phyloP scores from a whole-genome alignment of 2,797 vertebrate genomes.

The Centropyge bicolor region DNA sequence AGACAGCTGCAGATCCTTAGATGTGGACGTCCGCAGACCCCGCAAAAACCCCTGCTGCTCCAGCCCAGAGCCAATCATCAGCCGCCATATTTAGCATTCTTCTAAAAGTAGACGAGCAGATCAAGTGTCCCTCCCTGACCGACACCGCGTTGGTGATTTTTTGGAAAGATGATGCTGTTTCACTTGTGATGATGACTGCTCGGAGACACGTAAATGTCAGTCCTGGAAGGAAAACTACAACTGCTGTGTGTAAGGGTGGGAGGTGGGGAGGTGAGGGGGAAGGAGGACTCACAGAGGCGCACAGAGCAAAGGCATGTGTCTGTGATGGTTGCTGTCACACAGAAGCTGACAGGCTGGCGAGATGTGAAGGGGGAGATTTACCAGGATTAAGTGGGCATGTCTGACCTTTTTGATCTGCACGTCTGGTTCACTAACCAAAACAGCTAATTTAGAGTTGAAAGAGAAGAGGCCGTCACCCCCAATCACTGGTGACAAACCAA shows the following conservation, averaged over 20 bases:
- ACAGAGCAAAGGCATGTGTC: conserved; percentile 72
- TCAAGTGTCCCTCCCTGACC: conserved; percentile 46
- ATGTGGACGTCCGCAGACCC: conserved; percentile 57
- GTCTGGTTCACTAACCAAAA: conserved; percentile 81
- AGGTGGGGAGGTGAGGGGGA: not conserved
- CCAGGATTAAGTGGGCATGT: conserved; percentile 84
- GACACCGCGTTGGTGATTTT: conserved; percentile 8
- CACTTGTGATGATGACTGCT: conserved; percentile 35
- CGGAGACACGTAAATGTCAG: conserved; percentile 21
- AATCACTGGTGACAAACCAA: conserved; percentile 66
- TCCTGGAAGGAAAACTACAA: conserved; percentile 32
- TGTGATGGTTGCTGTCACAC: conserved; percentile 81
- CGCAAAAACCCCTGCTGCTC: conserved; percentile 29
- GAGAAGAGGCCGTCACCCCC: conserved; percentile 68
- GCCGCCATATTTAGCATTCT: conserved; percentile 73
- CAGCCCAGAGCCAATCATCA: conserved; percentile 50
- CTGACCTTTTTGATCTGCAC: conserved; percentile 83
- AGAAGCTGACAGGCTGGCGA: conserved; percentile 79
- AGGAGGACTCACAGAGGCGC: conserved; percentile 16
- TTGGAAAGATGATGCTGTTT: conserved; percentile 44
- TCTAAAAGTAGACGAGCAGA: conserved; percentile 62
- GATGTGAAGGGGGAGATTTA: conserved; percentile 81
- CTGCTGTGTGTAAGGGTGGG: not conserved
- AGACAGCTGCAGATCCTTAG: conserved; percentile 67
- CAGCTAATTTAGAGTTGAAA: conserved; percentile 84